Base-by-base conservation (phyloP, 1,140 invertebrate species). In the Lordiphosa mommai region DNA sequence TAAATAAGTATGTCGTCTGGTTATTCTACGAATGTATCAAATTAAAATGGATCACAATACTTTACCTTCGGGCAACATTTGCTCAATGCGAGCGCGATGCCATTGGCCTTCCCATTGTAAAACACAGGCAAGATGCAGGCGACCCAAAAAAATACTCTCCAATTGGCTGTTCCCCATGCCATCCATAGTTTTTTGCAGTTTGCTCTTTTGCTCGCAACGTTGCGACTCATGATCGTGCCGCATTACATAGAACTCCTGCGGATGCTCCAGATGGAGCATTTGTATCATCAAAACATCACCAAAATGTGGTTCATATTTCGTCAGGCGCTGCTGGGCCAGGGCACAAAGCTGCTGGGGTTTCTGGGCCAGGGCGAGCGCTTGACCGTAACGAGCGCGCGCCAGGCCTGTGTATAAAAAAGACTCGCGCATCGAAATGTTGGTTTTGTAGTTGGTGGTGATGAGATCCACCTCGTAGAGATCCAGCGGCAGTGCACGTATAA, bases 391-490 rank as follows among this genome's bases (percentile, higher is more conserved):
- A 4, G 37, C 27, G 9, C 50, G 47, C 16, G 79, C 86, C 61
- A 79, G 20, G 32, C 80, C 86, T 3, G 84, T 52, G 37, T 88
- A 88, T 59, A 88, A 61, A 67, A 88, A 87, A 47, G 86, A 43
- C 6, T 88, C 74, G 0, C 72, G 71, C 2, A 88, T 37, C 4
- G 84, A 88, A 34, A 79, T 79, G 0, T 29, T 16, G 0, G 55
- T 41, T 0, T 36, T 46, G 9, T 53, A 48, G 17, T 82, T 73
- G 12, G 4, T 41, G 4, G 50, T 61, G 0, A 67, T 38, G 0
- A 88, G 44, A 40, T 88, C 82, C 13, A 88, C 72, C n/a, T 76
- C 69, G 8, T 55, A 48, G 4, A 23, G 5, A 3, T 44, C 17
- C 14, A 23, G 3, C 13, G 38, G 20, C 6, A 60, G 0, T 4